These are phyloP conservation scores for Aeoliscus strigatus DNA, from an alignment of 2,797 vertebrate genomes.

Conservation along the genomic window DNA sequence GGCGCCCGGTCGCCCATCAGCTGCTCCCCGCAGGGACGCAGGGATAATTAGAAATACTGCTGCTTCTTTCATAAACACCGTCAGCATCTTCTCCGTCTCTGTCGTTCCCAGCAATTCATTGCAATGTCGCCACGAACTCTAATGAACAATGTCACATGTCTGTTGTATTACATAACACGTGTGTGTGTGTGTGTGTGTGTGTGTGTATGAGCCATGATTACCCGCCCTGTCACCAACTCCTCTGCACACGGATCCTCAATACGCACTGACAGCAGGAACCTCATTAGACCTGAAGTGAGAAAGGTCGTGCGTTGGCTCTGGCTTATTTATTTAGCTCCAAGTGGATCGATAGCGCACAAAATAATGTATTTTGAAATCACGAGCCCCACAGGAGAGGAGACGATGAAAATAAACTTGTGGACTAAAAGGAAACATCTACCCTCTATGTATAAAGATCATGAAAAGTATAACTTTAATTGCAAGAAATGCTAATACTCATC, in stretches of 20 bases:
- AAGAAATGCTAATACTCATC: too few species aligned
- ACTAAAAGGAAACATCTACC: too few species aligned
- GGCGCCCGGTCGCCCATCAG: too few species aligned
- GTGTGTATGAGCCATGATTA: conserved; percentile 20
- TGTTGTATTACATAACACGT: conserved; percentile 28
- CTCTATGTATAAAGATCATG: too few species aligned
- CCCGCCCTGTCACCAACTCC: conserved; percentile 4
- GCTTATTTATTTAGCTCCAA: conserved; percentile 28
- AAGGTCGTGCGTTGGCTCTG: conserved; percentile 40
- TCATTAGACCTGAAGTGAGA: conserved; percentile 35
- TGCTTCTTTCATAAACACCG: background rate
- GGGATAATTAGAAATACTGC: background rate
- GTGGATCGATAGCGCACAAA: conserved; percentile 19
- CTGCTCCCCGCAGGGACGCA: too few species aligned
- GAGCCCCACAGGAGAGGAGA: background rate
- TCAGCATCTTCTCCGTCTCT: conserved; percentile 6
- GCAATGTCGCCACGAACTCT: conserved; percentile 16
- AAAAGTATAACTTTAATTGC: too few species aligned
- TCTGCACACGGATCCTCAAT: conserved; percentile 17
- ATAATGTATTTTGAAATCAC: conserved; percentile 19
- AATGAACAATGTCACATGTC: conserved; percentile 45
- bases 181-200: conserved; percentile 24
- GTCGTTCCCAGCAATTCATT: conserved; percentile 4
- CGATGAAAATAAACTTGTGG: background rate
- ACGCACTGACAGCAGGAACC: conserved; percentile 32